These are phyloP conservation scores for Myripristis jacobus DNA, from an alignment of 2,797 vertebrate species.

Conservation along the genomic window DNA sequence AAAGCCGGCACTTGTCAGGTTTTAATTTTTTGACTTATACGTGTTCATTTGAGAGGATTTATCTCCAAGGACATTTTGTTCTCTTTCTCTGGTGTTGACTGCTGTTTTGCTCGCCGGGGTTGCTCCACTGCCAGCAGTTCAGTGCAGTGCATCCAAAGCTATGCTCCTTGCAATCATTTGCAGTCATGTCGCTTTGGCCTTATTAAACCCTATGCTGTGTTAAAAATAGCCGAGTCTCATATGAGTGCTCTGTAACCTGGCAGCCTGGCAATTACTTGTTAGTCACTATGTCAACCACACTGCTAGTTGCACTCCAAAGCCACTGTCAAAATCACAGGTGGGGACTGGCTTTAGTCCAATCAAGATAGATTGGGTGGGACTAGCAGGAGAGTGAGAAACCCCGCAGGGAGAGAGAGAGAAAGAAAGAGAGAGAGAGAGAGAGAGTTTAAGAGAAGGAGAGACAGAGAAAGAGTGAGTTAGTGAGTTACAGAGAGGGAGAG, in stretches of 20 bases:
- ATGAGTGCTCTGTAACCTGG: slow-evolving; percentile 22
- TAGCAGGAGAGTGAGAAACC: slow-evolving; percentile 18
- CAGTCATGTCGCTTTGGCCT: slow-evolving; percentile 3
- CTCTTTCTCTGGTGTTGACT: not conserved
- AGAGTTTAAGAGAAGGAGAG: too few species aligned
- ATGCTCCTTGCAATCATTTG: not conserved
- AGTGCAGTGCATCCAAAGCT: not conserved
- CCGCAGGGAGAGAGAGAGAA: slow-evolving; percentile 24
- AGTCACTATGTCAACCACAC: slow-evolving; percentile 6
- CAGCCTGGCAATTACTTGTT: slow-evolving; percentile 35
- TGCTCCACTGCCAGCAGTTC: not conserved
- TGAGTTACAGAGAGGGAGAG: slow-evolving; percentile 46
- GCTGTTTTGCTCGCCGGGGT: not conserved
- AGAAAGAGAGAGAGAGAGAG: slow-evolving; percentile 38
- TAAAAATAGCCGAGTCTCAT: slow-evolving; percentile 17
- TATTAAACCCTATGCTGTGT: slow-evolving; percentile 14
- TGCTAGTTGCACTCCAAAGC: not conserved
- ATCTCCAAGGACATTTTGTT: slow-evolving; percentile 23
- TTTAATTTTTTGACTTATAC: not conserved
- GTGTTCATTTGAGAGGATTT: not conserved
- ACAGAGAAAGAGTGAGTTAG: slow-evolving; percentile 32
- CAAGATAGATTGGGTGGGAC: slow-evolving; percentile 39
- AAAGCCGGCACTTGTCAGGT: slow-evolving; percentile 33
- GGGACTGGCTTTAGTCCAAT: slow-evolving; percentile 51
- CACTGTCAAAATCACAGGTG: slow-evolving; percentile 46